Percentiles rank a stretch among this genome's conserved stretches.
These are phyloP conservation scores for Helicolenus hilgendorfi DNA, from an alignment of 2,797 vertebrate species.

Conservation along the genomic window DNA sequence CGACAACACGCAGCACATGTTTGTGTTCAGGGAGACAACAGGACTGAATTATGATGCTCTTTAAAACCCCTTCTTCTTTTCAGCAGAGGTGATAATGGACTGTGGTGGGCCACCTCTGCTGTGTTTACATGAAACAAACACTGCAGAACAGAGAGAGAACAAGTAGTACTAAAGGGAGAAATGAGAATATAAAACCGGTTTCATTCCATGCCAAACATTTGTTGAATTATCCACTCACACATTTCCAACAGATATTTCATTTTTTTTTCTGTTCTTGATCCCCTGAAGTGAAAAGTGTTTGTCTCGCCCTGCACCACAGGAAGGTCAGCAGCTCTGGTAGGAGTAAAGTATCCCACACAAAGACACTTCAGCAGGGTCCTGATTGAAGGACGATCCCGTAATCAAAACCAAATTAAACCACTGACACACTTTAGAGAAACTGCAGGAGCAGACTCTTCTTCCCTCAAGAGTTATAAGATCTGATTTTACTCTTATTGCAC, in stretches of 20 bases:
- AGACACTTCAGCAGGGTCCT: constrained; percentile 23
- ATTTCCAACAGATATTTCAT: background rate
- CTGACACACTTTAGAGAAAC: constrained; percentile 1
- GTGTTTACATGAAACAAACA: constrained; percentile 1
- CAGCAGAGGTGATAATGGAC: background rate
- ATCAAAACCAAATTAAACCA: constrained; percentile 39
- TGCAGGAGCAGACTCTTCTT: background rate
- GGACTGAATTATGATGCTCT: constrained; percentile 12
- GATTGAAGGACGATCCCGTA: constrained; percentile 32
- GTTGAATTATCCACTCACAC: background rate
- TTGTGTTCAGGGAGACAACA: constrained; percentile 3
- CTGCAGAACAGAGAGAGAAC: background rate
- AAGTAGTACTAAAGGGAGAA: background rate
- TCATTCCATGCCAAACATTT: constrained; percentile 5
- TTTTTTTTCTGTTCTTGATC: background rate
- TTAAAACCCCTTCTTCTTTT: background rate
- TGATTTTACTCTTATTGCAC: constrained; percentile 3
- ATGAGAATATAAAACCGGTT: background rate
- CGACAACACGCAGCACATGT: background rate
- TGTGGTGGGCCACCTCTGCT: background rate
- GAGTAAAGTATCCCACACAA: constrained; percentile 14
- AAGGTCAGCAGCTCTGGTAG: constrained; percentile 21
- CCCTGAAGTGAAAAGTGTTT: background rate
- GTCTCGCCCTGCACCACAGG: background rate
- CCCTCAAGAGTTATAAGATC: background rate